phyloP scores from a whole-genome alignment of 2,888 invertebrate species.

The Serripes groenlandicus region DNA sequence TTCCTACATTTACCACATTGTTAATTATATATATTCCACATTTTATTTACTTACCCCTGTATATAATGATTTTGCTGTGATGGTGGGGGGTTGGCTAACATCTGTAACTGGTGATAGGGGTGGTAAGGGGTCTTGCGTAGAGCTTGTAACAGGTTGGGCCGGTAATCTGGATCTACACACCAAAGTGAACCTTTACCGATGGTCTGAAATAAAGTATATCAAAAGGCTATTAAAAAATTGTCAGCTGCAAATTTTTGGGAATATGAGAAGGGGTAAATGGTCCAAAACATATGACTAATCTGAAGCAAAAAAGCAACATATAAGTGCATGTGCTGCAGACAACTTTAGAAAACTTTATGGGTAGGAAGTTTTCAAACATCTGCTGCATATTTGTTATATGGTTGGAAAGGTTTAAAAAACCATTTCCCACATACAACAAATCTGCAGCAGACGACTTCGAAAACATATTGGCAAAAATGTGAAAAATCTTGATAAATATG shows the following conservation, averaged over 20 bases:
- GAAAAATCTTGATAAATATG: no score
- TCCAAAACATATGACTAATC: no score
- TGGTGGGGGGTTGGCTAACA: constrained; percentile 80
- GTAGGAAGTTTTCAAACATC: no score
- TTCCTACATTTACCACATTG: not conserved
- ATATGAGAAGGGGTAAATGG: no score
- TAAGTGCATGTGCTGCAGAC: no score
- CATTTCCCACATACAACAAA: no score
- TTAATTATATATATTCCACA: not conserved
- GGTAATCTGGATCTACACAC: constrained; percentile 97
- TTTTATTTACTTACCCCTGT: constrained; percentile 62
- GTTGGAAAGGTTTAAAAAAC: no score
- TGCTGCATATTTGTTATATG: no score
- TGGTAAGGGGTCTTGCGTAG: constrained; percentile 93
- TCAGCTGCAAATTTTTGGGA: not conserved
- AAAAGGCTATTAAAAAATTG: not conserved
- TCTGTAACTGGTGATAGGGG: constrained; percentile 88
- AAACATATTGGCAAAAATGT: no score
- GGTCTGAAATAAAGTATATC: constrained; percentile 89
- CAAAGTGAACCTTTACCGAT: constrained; percentile 98
- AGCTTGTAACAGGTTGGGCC: constrained; percentile 95
- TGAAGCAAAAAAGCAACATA: no score
- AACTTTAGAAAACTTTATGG: no score
- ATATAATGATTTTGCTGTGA: constrained; percentile 70
- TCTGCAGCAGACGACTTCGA: no score